A percentile compares a stretch with the other conserved stretches of the same genome.
These are phyloP conservation scores for Pseudorhombus dupliciocellatus DNA, from an alignment of 2,113 vertebrate genomes.

Conservation along the genomic window DNA sequence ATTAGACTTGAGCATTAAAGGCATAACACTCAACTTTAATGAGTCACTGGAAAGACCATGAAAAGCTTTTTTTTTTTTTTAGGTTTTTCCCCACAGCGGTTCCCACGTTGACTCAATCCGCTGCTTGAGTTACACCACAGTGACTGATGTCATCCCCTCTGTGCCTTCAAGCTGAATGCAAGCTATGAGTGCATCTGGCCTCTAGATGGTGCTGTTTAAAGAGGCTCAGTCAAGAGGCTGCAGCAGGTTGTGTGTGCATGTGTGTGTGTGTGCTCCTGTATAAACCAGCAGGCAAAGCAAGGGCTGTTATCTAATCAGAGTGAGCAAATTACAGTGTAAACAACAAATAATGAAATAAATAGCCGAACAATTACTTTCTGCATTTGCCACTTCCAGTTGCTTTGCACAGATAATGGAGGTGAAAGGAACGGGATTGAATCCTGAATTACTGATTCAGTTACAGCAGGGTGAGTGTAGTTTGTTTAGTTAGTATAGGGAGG, in stretches of 20 bases:
- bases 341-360: background rate
- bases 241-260: background rate
- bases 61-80: background rate
- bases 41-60: background rate
- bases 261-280: background rate
- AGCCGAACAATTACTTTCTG: background rate
- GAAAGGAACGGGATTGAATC: background rate
- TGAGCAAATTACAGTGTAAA: background rate
- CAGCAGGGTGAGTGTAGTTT: too few species aligned
- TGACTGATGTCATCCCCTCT: background rate
- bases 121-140: background rate
- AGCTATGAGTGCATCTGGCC: constrained; percentile 38
- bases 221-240: constrained; percentile 1
- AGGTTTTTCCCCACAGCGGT: background rate
- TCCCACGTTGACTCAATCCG: background rate
- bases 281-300: background rate
- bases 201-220: constrained; percentile 72
- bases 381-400: background rate
- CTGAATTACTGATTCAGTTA: too few species aligned
- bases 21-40: background rate
- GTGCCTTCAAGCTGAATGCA: background rate
- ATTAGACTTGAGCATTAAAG: constrained; percentile 14
- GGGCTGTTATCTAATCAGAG: constrained; percentile 1
- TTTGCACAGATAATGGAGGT: background rate
- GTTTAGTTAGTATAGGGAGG: too few species aligned